Conservation (phyloP, 2,113 vertebrate genomes). For the Misgurnus anguillicaudatus region DNA sequence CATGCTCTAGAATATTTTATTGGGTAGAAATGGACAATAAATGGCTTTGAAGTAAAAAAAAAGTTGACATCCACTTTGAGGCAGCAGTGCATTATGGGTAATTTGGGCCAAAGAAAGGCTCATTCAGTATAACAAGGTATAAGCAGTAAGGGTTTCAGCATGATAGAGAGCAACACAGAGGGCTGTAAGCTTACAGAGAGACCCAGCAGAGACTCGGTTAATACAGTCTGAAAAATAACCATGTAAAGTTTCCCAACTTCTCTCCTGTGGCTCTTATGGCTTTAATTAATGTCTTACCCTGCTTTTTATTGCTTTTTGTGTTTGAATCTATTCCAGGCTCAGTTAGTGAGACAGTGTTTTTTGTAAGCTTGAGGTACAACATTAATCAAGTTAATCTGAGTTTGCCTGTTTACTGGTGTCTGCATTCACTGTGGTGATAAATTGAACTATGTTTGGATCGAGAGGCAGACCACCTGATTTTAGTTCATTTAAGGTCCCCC, state of each 20-base stretch:
- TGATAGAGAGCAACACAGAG: slow-evolving; percentile 64
- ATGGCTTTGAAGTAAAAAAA: too few relatives aligned
- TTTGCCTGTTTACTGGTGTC: not conserved
- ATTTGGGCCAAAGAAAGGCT: not conserved
- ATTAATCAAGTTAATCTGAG: not conserved
- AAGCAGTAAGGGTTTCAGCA: slow-evolving; percentile 60
- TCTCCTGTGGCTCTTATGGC: not conserved
- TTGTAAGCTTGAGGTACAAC: not conserved
- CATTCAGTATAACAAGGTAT: not conserved
- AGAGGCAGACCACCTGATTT: not conserved
- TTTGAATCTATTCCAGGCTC: not conserved
- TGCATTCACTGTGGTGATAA: not conserved
- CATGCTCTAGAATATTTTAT: too few relatives aligned
- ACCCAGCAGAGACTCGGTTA: not conserved
- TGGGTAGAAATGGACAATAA: too few relatives aligned
- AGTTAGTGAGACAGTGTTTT: not conserved
- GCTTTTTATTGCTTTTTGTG: not conserved
- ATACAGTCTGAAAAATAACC: not conserved
- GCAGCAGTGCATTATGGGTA: slow-evolving; percentile 13
- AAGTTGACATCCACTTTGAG: too few relatives aligned
- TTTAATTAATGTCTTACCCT: slow-evolving; percentile 12
- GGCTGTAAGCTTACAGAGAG: not conserved
- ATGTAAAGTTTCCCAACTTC: not conserved
- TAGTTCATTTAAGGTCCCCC: not conserved
- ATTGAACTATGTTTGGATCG: not conserved